Evolutionary conservation across 2,797 vertebrate species (phyloP), one percentile per base, ranked within the genome.

Genomic region (Micrastur ruficollis): DNA sequence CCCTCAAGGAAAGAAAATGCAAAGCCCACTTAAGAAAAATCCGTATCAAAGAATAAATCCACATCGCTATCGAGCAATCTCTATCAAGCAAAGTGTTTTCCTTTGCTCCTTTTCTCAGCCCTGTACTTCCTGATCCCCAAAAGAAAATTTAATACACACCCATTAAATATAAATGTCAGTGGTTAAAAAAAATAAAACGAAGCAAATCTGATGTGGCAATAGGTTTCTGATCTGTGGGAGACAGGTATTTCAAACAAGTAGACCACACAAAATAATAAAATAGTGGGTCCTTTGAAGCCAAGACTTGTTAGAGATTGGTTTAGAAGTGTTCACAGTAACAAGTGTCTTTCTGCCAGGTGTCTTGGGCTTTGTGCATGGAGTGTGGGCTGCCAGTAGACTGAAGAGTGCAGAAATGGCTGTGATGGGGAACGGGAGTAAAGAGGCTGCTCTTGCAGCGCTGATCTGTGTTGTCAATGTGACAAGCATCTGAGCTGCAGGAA

Each of bases 311-410:
- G 74, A 46, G 58, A 12, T 73, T 2, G 7, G 32, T 52, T 49
- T 73, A 25, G 71, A 91, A 44, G 89, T 3, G 19, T 62, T 86
- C 18, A 7, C 89, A 65, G 87, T 46, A 59, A 3, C 13, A 46
- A 86, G 40, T 87, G 81, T 87, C 47, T 20, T 71, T 75, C 52
- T 86, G 56, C 65, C 80, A 19, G 34, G 46, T 93, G 78, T 84
- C 40, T 71, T 12, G 55, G 68, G 71, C 76, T 93, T 36, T 59
- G 23, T 79, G 71, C 42, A 12, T 12, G 23, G 58, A n/a, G 76
- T 22, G 71, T 55, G 97, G 84, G 79, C 96, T 90, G 90, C 81
- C 93, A 58, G 91, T 58, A 94, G 90, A 19, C 62, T 27, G 78
- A 5, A 40, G 50, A 86, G 89, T 31, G 87, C 73, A 84, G 95